Conservation (phyloP, 1,140 invertebrate genomes). For the Anastrepha ludens region DNA sequence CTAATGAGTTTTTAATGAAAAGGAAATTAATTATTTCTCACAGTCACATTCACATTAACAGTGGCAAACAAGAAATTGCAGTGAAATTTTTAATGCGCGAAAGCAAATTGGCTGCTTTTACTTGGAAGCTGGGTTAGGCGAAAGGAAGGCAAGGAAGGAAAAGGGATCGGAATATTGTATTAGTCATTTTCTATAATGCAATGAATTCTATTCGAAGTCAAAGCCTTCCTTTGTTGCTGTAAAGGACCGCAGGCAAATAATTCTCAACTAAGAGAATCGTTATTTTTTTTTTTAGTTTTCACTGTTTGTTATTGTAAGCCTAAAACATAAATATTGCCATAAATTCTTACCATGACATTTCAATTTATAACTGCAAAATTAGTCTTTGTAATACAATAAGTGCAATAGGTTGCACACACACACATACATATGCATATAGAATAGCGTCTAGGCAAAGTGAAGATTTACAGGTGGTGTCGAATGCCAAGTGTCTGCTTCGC, state of each 20-base stretch:
- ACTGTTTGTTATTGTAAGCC: background rate
- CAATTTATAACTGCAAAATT: conserved; percentile 43
- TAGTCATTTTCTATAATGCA: background rate
- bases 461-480: background rate
- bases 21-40: conserved; percentile 29
- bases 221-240: background rate
- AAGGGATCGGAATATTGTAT: background rate
- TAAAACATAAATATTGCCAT: background rate
- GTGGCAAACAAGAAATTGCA: conserved; percentile 12
- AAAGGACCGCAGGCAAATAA: conserved; percentile 12
- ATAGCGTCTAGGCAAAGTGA: background rate
- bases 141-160: background rate
- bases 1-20: conserved; percentile 45
- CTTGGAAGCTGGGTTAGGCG: background rate
- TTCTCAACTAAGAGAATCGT: no score
- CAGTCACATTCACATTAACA: background rate
- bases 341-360: conserved; percentile 50
- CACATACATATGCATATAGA: background rate
- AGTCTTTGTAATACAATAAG: conserved; percentile 6
- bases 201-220: background rate
- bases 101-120: background rate
- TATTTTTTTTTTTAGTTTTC: background rate
- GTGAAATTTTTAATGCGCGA: background rate
- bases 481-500: background rate
- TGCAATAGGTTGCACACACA: background rate